Base-by-base conservation (phyloP, 2,113 vertebrate species). In the Engystomops pustulosus region DNA sequence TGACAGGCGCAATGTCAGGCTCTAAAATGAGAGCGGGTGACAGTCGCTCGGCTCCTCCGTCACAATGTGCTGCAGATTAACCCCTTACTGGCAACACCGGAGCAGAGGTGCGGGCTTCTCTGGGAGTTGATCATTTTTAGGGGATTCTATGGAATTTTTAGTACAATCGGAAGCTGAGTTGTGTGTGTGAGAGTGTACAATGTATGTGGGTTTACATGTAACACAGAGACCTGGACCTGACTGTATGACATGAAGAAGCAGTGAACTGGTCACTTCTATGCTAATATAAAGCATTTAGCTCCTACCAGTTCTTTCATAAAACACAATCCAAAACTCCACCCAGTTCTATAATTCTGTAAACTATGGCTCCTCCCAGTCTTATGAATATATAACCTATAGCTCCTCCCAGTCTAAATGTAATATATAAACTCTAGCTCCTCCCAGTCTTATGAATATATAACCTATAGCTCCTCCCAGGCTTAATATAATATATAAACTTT, bases 1-100 rank as follows among this genome's bases (percentile, higher is more conserved):
- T 94, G 93, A 95, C 93, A 94, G 91, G 91, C 90, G 93, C 93
- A 89, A 89, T 94, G 93, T 93, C 91, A 92, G 89, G 91, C 87
- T 92, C 90, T 90, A 83, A 91, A 93, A 93, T 93, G 91, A 93
- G 92, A 93, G 92, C 93, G 88, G 91, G 90, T 93, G 93, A 93
- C 91, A 92, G 90, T 93, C 93, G 90, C 88, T 86, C 87, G 90
- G 91, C 92, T 90, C 47, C 89, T 91, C 89, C 83, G 91, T 89
- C 86, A 90, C 86, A 93, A 88, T 89, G 80, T 88, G 88, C 87
- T 87, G 88, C 85, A 93, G 90, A 93, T 92, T 94, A 94, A 70
- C 68, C 12, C 0, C 44, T 70, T 70, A 23, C 20, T 41, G 34
- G 2, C 68, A 23, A 3, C 2, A 7, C 36, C 38, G 20, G 15